Percentiles rank a stretch among this genome's conserved stretches.
Evolutionary conservation across 1,140 invertebrate genomes (phyloP).

Genomic region (Cydia fagiglandana): DNA sequence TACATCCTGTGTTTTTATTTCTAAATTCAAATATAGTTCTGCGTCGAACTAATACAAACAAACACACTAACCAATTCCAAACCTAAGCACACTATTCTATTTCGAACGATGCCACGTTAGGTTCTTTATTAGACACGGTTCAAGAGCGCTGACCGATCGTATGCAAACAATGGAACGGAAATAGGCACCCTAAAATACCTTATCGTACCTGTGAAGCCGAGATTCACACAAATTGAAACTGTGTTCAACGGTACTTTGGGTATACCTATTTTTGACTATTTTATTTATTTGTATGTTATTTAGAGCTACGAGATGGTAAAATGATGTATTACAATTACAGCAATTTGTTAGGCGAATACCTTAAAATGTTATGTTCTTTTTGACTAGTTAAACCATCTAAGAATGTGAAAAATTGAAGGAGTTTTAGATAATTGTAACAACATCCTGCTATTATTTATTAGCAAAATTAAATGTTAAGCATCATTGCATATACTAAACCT

Average conservation of each 20-base stretch:
- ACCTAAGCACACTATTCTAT: constrained; percentile 6
- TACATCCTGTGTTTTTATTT: too few relatives aligned
- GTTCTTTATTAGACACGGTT: constrained; percentile 35
- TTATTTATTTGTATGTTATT: too few relatives aligned
- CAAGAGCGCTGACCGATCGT: constrained; percentile 45
- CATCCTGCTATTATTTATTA: background rate
- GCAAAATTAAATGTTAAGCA: background rate
- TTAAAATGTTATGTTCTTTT: too few relatives aligned
- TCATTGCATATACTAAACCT: background rate
- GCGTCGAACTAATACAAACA: too few relatives aligned
- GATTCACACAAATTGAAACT: background rate
- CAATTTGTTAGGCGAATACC: too few relatives aligned
- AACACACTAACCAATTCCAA: background rate
- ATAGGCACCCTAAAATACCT: constrained; percentile 35
- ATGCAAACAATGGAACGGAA: constrained; percentile 45
- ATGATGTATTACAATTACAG: too few relatives aligned
- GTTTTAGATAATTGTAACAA: background rate
- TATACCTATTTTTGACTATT: background rate
- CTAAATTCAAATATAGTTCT: too few relatives aligned
- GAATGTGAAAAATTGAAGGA: too few relatives aligned
- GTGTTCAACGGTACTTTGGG: background rate
- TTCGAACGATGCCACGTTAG: constrained; percentile 11
- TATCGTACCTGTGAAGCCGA: background rate
- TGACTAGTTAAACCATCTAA: too few relatives aligned
- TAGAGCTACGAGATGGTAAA: too few relatives aligned